Evolutionary conservation across 1,140 invertebrate genomes (phyloP), one percentile per base, ranked within the genome.

Genomic region (Drosophila pseudoananassae): DNA sequence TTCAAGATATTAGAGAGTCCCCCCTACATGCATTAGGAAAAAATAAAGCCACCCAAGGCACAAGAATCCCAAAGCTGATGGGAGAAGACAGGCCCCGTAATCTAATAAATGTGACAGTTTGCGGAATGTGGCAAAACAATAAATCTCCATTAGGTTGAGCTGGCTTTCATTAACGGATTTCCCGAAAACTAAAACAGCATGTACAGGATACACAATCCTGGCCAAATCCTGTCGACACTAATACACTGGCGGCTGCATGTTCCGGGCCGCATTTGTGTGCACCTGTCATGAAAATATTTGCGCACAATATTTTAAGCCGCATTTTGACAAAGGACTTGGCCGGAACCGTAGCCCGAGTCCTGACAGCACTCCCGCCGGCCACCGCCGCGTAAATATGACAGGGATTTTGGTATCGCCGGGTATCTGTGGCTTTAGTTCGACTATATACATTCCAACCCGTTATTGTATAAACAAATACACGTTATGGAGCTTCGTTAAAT

Each of bases 211-310:
- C 12, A 14, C 8, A 17, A 36, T 51, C 29, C 51, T 15, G 15
- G 31, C 57, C 33, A 36, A 17, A 43, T 43, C 40, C 15, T 43
- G 40, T 43, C 49, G 57, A 14, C 57, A 66, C 63, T 66, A 66
- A 66, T 66, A 64, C 59, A 66, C 45, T 66, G n/a, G 14, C 31
- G 43, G 43, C 12, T 65, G 61, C 53, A 63, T 49, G 31, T 31
- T 36, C 33, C 33, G 9, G 31, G 38, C n/a, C 38, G 14, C 4
- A 40, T 14, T 14, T 14, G 45, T 60, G 56, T 58, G 73, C 81
- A 84, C 81, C 81, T 85, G 82, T 87, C 82, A 77, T 81, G 76
- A 75, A 85, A 85, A 81, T 81, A 81, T 85, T 85, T 85, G 74
- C 82, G 38, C 76, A 80, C 74, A 85, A 85, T 85, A 85, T 85